Base-by-base conservation (phyloP, 2,113 vertebrate genomes). In the Bos javanicus region DNA sequence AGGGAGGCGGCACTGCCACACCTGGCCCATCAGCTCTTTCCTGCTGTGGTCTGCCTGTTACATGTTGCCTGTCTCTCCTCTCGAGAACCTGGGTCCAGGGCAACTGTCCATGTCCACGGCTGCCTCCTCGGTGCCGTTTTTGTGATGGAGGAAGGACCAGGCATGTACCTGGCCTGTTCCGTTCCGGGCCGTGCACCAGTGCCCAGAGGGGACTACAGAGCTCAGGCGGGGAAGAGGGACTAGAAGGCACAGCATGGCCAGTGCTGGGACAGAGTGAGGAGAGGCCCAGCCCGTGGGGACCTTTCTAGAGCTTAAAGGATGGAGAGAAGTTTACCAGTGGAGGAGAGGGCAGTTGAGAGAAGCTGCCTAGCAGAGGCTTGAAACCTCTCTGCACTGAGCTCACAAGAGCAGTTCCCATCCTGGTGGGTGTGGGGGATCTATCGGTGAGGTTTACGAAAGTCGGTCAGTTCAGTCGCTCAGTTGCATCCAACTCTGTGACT, bases 121-220 rank as follows among this genome's bases (percentile, higher is more conserved):
- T 25, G 4, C 33, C 7, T 28, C 26, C 36, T 57, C 2, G 3
- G 43, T 5, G 36, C 8, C 11, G 0, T 1, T 39, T 30, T 33
- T 57, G 46, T 76, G 39, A 21, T 28, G 39, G 46, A 4, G 9
- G 36, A 62, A 30, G 1, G 2, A 23, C 15, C 9, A 5, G 64
- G 10, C 21, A 0, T 36, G 39, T 7, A 7, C 21, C 0, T 5
- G 33, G 36, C 76, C 2, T 30, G 10, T 14, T 1, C 83, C 0
- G 0, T 10, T 11, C 10, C 1, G 11, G 48, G 36, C 57, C 0
- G 0, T 15, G 26, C 33, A 8, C 23, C 28, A 33, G 54, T 39
- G 7, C 76, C 3, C 33, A 6, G 12, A 16, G 33, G 14, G 12
- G 28, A 26, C 9, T 26, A 1, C 1, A 7, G 36, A 56, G 39